Conservation (phyloP, 2,888 invertebrate genomes). For the Polydrusus tereticollis region DNA sequence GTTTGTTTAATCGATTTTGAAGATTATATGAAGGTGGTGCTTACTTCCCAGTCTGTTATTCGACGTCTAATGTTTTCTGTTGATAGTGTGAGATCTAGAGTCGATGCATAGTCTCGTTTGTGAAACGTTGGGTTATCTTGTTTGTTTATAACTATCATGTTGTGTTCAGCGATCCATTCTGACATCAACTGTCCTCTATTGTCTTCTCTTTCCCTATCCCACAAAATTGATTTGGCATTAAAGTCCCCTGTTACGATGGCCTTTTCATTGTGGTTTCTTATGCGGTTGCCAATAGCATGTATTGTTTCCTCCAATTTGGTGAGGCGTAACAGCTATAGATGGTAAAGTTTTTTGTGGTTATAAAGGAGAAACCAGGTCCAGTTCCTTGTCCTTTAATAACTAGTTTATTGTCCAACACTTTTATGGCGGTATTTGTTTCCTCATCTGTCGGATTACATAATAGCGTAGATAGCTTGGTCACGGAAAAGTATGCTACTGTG, state of each 20-base stretch:
- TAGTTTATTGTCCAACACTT: too few relatives aligned
- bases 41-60: too few relatives aligned
- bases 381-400: neutral
- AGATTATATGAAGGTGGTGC: too few relatives aligned
- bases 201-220: neutral
- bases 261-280: neutral
- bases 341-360: neutral
- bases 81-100: too few relatives aligned
- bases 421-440: neutral
- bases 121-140: too few relatives aligned
- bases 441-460: too few relatives aligned
- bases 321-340: neutral
- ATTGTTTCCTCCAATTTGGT: neutral
- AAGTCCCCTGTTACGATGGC: neutral
- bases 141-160: too few relatives aligned
- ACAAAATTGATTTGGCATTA: neutral
- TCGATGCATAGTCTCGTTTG: too few relatives aligned
- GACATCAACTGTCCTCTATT: neutral
- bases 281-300: neutral
- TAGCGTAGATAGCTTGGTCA: too few relatives aligned
- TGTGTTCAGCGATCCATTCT: constrained; percentile 21
- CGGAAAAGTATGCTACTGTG: too few relatives aligned
- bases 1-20: too few relatives aligned
- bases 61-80: too few relatives aligned
- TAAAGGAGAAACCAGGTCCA: neutral